phyloP scores from a whole-genome alignment of 2,113 vertebrate genomes.

The Actenoides hombroni region DNA sequence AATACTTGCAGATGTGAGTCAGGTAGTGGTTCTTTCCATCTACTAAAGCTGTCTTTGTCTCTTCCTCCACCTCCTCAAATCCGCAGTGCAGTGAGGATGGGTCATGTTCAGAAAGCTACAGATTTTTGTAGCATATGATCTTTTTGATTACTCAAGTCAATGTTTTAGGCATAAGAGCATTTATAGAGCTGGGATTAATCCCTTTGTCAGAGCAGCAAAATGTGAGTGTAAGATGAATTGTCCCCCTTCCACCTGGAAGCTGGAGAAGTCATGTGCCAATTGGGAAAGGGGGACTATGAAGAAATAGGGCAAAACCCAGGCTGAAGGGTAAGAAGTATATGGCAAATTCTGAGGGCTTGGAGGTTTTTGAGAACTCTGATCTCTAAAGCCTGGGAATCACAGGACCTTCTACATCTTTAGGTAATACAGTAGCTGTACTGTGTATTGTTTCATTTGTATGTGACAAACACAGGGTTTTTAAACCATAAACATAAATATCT shows the following conservation, averaged over 20 bases:
- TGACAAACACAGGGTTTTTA: neutral
- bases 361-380: neutral
- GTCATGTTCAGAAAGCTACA: neutral
- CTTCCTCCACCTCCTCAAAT: neutral
- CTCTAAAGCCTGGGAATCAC: neutral
- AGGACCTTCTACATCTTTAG: neutral
- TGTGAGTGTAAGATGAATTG: neutral
- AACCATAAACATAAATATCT: neutral
- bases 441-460: neutral
- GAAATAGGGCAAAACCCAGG: neutral
- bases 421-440: neutral
- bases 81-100: neutral
- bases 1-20: fast-evolving
- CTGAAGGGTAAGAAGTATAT: neutral
- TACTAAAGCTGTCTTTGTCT: neutral
- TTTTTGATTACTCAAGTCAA: neutral
- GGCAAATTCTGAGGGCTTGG: neutral
- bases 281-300: neutral
- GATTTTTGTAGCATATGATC: neutral
- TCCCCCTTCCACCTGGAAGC: neutral
- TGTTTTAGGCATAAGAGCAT: neutral
- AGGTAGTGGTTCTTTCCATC: neutral
- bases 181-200: neutral
- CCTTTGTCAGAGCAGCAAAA: neutral
- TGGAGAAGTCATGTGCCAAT: neutral